These are phyloP conservation scores for Pyrgus malvae DNA, from an alignment of 2,888 invertebrate species.

Conservation along the genomic window DNA sequence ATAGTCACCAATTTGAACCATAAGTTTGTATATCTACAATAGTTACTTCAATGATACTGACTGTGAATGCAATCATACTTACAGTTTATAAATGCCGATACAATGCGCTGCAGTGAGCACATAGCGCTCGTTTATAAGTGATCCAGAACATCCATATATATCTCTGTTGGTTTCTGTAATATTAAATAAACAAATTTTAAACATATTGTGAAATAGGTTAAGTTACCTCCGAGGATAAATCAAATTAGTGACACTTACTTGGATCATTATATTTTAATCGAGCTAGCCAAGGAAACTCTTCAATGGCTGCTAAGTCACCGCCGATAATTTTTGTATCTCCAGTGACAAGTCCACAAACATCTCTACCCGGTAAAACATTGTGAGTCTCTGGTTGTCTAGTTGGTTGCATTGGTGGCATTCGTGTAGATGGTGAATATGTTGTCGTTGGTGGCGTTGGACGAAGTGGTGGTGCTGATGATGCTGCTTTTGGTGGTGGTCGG, in stretches of 20 bases:
- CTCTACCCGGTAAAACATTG: slow-evolving; percentile 45
- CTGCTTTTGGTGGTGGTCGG: background rate
- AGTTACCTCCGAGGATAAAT: too few species aligned
- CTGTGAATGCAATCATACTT: too few species aligned
- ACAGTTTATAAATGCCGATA: slow-evolving; percentile 27
- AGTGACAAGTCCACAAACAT: slow-evolving; percentile 46
- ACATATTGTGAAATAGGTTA: too few species aligned
- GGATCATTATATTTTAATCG: slow-evolving; percentile 5
- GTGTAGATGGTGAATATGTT: too few species aligned
- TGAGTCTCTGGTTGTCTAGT: background rate
- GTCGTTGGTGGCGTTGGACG: background rate
- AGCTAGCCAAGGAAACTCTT: slow-evolving; percentile 84
- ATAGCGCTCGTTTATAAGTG: slow-evolving; percentile 76
- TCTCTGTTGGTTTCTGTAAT: slow-evolving; percentile 25
- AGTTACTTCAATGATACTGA: too few species aligned
- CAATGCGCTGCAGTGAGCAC: slow-evolving; percentile 84
- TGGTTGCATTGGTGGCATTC: background rate
- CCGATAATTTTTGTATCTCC: slow-evolving; percentile 65
- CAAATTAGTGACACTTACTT: slow-evolving; percentile 4
- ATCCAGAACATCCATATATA: slow-evolving; percentile 67
- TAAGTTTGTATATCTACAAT: too few species aligned
- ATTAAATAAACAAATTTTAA: background rate
- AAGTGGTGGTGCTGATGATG: background rate
- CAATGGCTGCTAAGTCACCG: slow-evolving; percentile 71
- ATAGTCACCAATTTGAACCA: too few species aligned